Percentiles rank a stretch among this genome's conserved stretches.
phyloP scores from a whole-genome alignment of 2,888 invertebrate genomes.

The Balanococcus diminutus region DNA sequence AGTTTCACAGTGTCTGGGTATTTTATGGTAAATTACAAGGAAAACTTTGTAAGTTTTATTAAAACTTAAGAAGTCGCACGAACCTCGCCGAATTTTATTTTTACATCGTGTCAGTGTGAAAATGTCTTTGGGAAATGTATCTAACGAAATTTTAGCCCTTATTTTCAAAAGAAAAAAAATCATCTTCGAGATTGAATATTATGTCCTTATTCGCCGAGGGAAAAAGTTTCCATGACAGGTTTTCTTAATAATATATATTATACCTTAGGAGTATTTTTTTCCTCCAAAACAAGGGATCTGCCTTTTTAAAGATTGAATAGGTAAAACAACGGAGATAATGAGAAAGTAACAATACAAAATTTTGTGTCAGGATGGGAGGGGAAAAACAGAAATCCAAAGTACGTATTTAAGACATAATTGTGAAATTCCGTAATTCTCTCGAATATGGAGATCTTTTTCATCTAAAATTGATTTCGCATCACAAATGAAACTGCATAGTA shows the following conservation, averaged over 20 bases:
- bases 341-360: background rate
- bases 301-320: background rate
- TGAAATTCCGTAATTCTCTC: too few relatives aligned
- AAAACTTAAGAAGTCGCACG: background rate
- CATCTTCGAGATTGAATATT: conserved; percentile 4
- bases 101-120: background rate
- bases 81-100: background rate
- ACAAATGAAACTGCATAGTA: too few relatives aligned
- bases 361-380: background rate
- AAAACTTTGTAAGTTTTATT: conserved; percentile 14
- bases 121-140: background rate
- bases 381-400: background rate
- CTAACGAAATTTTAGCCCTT: background rate
- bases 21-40: background rate
- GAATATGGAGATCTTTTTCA: too few relatives aligned
- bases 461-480: too few relatives aligned
- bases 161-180: background rate
- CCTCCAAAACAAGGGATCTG: background rate
- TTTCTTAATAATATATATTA: background rate
- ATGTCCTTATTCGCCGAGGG: background rate
- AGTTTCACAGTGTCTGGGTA: background rate
- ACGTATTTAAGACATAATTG: too few relatives aligned
- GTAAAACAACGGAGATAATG: background rate
- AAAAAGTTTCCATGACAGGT: background rate
- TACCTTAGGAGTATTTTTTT: background rate